These are phyloP conservation scores for Cochlearius cochlearius DNA, from an alignment of 2,113 vertebrate genomes.

Conservation along the genomic window DNA sequence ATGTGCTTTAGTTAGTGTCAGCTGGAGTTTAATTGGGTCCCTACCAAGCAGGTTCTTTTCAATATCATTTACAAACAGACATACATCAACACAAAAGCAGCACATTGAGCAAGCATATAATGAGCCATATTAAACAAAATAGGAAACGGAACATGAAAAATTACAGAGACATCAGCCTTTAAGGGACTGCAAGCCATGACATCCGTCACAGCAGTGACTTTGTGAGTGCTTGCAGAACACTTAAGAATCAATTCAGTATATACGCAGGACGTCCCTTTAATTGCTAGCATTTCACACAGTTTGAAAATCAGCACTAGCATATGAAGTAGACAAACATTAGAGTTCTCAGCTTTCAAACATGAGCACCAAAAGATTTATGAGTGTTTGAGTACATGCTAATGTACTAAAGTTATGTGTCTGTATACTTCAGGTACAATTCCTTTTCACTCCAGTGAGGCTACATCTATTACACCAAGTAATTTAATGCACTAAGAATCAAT, in stretches of 20 bases:
- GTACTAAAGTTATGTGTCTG: not conserved
- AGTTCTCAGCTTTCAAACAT: not conserved
- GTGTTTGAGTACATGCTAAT: not conserved
- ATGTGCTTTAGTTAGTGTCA: not conserved
- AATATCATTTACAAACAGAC: not conserved
- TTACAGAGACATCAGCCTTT: not conserved
- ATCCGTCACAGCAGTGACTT: not conserved
- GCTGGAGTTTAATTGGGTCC: not conserved
- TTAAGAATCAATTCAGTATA: not conserved
- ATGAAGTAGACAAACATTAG: not conserved
- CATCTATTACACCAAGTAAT: not conserved
- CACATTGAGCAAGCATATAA: not conserved
- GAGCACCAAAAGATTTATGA: not conserved
- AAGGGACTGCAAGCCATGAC: not conserved
- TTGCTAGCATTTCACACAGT: not conserved
- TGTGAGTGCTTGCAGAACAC: not conserved
- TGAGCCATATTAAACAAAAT: constrained; percentile 24
- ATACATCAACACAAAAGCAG: not conserved
- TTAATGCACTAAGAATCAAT: not conserved
- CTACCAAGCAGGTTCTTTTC: not conserved
- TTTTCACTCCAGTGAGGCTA: not conserved
- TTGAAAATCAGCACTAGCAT: not conserved
- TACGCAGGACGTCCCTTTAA: not conserved
- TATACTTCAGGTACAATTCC: not conserved
- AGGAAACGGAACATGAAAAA: constrained; percentile 6